A percentile compares a stretch with the other conserved stretches of the same genome.
phyloP scores from a whole-genome alignment of 2,888 invertebrate species.

The Trachelus troglodyta region DNA sequence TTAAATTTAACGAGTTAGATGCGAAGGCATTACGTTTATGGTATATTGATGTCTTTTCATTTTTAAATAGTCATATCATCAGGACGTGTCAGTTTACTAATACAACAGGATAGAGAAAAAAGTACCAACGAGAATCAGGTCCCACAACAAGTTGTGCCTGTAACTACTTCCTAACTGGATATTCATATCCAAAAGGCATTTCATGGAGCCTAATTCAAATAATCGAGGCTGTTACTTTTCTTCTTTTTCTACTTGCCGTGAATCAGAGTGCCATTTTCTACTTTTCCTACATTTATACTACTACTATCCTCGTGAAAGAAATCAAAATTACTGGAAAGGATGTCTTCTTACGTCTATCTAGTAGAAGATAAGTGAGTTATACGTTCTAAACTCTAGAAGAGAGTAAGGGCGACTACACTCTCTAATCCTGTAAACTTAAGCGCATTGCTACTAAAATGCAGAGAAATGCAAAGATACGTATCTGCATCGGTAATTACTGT shows the following conservation, averaged over 20 bases:
- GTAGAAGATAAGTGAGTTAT: constrained; percentile 1
- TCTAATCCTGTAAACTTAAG: neutral
- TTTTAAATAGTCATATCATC: neutral
- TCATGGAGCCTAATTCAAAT: neutral
- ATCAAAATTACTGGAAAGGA: constrained; percentile 37
- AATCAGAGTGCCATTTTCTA: constrained; percentile 59
- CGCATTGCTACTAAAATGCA: constrained; percentile 5
- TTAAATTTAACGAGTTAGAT: constrained; percentile 58
- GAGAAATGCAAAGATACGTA: constrained; percentile 10
- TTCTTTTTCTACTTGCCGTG: constrained; percentile 48
- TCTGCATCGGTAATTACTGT: constrained; percentile 26
- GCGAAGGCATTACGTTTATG: constrained; percentile 45
- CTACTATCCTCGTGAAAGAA: constrained; percentile 28
- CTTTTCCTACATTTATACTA: constrained; percentile 24
- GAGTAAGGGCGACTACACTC: neutral
- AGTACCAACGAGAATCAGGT: neutral
- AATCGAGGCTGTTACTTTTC: constrained; percentile 2
- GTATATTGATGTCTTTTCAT: neutral
- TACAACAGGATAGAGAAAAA: neutral
- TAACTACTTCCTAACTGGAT: neutral
- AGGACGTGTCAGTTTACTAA: neutral
- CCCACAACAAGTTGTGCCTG: neutral
- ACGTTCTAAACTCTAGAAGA: neutral
- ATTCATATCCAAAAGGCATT: neutral
- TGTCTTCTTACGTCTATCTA: constrained; percentile 6